phyloP scores from a whole-genome alignment of 2,888 invertebrate genomes.

The Crematogaster levior region DNA sequence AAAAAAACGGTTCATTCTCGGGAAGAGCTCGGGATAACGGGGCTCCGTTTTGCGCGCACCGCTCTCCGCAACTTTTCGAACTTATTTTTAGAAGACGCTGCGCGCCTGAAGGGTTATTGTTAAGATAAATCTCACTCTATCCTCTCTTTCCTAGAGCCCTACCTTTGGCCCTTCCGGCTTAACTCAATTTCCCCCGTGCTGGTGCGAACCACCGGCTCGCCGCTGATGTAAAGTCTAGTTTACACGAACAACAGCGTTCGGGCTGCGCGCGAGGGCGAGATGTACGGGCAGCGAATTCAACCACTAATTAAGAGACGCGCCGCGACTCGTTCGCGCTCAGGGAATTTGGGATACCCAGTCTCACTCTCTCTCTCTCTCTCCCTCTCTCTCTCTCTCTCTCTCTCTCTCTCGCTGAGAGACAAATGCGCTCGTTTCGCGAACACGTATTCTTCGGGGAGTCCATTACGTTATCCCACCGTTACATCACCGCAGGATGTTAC shows the following conservation, averaged over 20 bases:
- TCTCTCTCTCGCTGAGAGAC: constrained; percentile 26
- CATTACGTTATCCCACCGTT: constrained; percentile 20
- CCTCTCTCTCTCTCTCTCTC: background rate
- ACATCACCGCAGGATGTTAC: background rate
- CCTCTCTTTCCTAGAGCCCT: background rate
- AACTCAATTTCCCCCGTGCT: constrained; percentile 40
- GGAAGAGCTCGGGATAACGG: background rate
- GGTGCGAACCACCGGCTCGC: constrained; percentile 35
- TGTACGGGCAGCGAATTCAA: constrained; percentile 34
- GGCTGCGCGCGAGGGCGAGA: constrained; percentile 20
- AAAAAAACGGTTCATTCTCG: background rate
- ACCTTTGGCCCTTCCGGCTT: constrained; percentile 22
- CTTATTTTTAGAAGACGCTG: constrained; percentile 3
- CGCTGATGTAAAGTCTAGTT: constrained; percentile 58
- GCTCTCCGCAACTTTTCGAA: background rate
- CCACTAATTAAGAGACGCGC: constrained; percentile 50
- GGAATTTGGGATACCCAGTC: constrained; percentile 21
- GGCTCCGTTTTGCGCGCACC: background rate
- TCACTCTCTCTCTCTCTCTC: background rate
- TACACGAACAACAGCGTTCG: constrained; percentile 43
- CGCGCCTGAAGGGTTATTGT: constrained; percentile 32
- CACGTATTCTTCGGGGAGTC: constrained; percentile 47
- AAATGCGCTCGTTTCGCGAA: constrained; percentile 49
- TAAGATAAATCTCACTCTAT: constrained; percentile 42
- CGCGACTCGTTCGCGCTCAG: constrained; percentile 44